Evolutionary conservation across 2,797 vertebrate genomes (phyloP).

Genomic region (Lutjanus campechanus): DNA sequence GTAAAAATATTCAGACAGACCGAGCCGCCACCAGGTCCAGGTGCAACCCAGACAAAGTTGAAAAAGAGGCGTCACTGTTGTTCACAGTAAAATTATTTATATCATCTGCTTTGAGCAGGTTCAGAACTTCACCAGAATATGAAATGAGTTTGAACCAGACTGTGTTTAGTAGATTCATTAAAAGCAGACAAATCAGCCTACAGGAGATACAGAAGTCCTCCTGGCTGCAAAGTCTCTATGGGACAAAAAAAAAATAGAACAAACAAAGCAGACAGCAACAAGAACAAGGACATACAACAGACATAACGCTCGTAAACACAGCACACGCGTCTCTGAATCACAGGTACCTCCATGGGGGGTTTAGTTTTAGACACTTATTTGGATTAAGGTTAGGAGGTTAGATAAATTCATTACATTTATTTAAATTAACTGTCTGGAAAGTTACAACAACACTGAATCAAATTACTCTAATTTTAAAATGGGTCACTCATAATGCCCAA

Average conservation of each 20-base stretch:
- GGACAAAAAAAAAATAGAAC: constrained; percentile 1
- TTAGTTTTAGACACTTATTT: background rate
- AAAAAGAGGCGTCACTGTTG: background rate
- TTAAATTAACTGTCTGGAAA: background rate
- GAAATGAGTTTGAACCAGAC: constrained; percentile 9
- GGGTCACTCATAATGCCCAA: no score
- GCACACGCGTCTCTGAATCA: background rate
- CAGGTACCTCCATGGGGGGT: background rate
- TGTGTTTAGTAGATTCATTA: constrained; percentile 21
- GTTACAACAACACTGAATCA: background rate
- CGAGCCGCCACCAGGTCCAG: background rate
- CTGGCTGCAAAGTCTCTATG: background rate
- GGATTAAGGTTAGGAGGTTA: background rate
- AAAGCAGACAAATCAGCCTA: background rate
- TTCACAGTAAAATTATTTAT: background rate
- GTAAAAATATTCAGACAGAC: constrained; percentile 6
- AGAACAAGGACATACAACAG: constrained; percentile 2
- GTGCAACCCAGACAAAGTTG: background rate
- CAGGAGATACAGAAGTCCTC: background rate
- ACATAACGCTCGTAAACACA: background rate
- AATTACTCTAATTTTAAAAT: background rate
- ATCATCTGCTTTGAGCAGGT: constrained; percentile 1
- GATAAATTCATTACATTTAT: background rate
- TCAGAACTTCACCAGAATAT: background rate
- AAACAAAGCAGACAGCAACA: background rate